Evolutionary conservation across 2,888 invertebrate species (phyloP), one percentile per base, ranked within the genome.

Genomic region (Thymelicus sylvestris): DNA sequence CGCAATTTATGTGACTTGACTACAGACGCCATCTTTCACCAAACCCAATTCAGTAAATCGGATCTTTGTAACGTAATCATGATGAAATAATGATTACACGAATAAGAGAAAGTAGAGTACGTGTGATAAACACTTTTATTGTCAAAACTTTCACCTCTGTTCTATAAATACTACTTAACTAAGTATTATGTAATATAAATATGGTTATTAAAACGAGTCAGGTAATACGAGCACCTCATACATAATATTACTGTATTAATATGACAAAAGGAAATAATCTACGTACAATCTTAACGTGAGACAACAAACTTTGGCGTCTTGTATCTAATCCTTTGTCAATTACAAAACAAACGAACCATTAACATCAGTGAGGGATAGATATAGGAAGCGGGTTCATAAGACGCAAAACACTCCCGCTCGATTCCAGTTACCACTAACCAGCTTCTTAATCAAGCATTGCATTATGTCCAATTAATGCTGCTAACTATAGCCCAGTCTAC

Each of bases 1-100:
- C 72, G 50, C 72, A 72, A 61, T 69, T 76, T 73, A 72, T 57
- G 31, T 57, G 39, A 19, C 57, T 57, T 13, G 31, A 7, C 44
- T 44, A 15, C 10, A 61, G 61, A 61, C 6, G 61, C 24, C 55
- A 55, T 55, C 24, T 55, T 55, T 55, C 55, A 19, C 19, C 12
- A 55, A 24, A 44, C 44, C 4, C 41, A 44, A 15, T 44, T 61
- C 15, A 44, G 61, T 60, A 60, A 39, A 60, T 44, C 38, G 39
- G n/a, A 39, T 39, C 39, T 59, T 13, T 38, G 39, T n/a, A 2
- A 1, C n/a, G n/a, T 59, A 13, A 55, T 55, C 24, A 24, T 24
- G 12, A 24, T 24, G 12, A 55, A 55, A 55, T 55, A 55, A 24
- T 24, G 24, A 55, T 19, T 52, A 19, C 13, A 52, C 19, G 52